These are phyloP conservation scores for Oreochromis aureus DNA, from an alignment of 2,113 vertebrate genomes.

Conservation along the genomic window DNA sequence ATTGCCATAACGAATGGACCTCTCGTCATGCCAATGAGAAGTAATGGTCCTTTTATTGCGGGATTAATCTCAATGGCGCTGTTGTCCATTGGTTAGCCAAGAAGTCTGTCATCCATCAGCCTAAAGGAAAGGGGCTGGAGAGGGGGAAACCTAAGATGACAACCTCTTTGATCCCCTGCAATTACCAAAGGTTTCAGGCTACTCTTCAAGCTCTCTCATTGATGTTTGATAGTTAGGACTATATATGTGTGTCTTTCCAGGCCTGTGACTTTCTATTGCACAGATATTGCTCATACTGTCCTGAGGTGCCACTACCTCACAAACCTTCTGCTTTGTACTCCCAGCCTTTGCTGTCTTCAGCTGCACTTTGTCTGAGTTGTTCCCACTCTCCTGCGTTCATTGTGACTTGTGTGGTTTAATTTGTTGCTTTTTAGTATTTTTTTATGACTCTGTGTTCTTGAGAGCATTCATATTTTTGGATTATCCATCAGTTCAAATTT, in stretches of 20 bases:
- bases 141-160: slow-evolving; percentile 19
- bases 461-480: background rate
- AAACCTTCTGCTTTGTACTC: background rate
- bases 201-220: slow-evolving; percentile 23
- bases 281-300: background rate
- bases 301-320: background rate
- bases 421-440: background rate
- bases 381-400: background rate
- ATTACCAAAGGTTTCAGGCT: slow-evolving; percentile 23
- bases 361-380: background rate
- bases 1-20: slow-evolving; percentile 30
- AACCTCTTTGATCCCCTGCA: slow-evolving; percentile 24
- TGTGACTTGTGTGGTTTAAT: background rate
- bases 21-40: slow-evolving; percentile 34
- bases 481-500: background rate
- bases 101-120: slow-evolving; percentile 50
- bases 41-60: slow-evolving; percentile 49
- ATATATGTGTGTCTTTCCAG: background rate
- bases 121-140: background rate
- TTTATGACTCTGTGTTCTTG: background rate
- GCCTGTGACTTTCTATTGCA: background rate
- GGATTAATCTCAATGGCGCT: slow-evolving; percentile 54
- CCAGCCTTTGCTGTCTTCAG: background rate
- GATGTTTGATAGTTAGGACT: slow-evolving; percentile 2
- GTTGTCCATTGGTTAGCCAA: slow-evolving; percentile 20